Base-by-base conservation (phyloP, 2,797 vertebrate species). In the Sebastes aleutianus region DNA sequence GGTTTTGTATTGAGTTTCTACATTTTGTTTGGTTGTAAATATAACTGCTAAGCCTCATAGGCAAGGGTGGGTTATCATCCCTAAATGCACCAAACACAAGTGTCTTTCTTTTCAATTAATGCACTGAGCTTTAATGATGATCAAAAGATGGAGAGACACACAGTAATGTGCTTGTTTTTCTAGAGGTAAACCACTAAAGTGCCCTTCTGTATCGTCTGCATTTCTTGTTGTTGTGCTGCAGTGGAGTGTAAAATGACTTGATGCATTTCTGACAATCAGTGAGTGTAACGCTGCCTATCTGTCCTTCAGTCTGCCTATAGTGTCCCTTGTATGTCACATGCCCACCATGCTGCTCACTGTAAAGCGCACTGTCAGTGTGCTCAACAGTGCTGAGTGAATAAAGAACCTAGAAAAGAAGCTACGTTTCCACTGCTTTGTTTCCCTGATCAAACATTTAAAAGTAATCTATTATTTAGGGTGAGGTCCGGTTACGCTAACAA, bases 361-460 rank as follows among this genome's bases (percentile, higher is more conserved):
- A 22, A 68, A 68, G 32, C 32, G 61, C 73, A 58, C 80, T 72
- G 59, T 76, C 70, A 34, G 73, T 82, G 84, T 79, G 69, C 70
- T 70, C 61, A 80, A 72, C 86, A 79, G 82, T 79, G 81, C 84
- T 87, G 81, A 90, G 79, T 88, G 74, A 95, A 95, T 95, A 94
- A 95, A 95, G 63, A 88, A 85, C 70, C 65, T 79, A 75, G 64
- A 91, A 91, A 84, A 84, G 2, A 80, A 10, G 2, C 8, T 31
- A 8, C 20, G 50, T 58, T 50, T 77, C 29, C 22, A 7, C 31
- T 56, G 61, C 59, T 53, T 56, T 85, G 26, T 74, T 74, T 79
- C 29, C 76, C 50, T 81, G 27, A 69, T 87, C 16, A 78, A 86
- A 82, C 26, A 77, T 54, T 54, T 88, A 86, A 34, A 2, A 63